Conservation (phyloP, 2,797 vertebrate genomes). For the Pagetopsis macropterus region DNA sequence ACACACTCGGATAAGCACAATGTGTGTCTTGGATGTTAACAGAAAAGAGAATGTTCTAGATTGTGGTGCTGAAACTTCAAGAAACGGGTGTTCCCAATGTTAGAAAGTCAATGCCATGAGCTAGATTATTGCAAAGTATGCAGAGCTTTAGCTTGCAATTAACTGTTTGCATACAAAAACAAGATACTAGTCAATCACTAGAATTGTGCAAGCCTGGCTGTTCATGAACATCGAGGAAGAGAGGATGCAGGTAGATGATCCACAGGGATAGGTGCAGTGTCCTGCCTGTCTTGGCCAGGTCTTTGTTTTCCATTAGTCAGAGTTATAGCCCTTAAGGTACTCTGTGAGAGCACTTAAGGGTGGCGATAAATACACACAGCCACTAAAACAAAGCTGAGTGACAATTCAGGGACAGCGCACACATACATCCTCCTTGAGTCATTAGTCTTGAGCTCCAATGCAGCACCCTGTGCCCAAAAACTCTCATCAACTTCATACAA, state of each 20-base stretch:
- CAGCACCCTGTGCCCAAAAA: conserved; percentile 7
- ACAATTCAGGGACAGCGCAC: conserved; percentile 76
- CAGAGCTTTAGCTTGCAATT: neutral
- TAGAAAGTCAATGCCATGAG: neutral
- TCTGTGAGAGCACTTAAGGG: conserved; percentile 76
- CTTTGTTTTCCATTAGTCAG: conserved; percentile 82
- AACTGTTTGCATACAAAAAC: neutral
- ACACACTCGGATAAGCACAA: neutral
- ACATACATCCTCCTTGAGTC: conserved; percentile 52
- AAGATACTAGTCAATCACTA: neutral
- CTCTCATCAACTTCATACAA: conserved; percentile 28
- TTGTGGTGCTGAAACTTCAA: neutral
- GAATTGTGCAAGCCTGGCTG: neutral
- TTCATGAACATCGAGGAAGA: conserved; percentile 4
- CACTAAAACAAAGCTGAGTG: conserved; percentile 78
- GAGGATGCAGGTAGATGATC: conserved; percentile 14
- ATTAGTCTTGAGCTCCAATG: conserved; percentile 13
- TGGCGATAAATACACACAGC: conserved; percentile 79
- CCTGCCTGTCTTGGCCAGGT: conserved; percentile 65
- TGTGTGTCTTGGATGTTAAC: conserved; percentile 2
- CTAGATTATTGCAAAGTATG: neutral
- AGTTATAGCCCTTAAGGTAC: conserved; percentile 74
- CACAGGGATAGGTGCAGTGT: conserved; percentile 53
- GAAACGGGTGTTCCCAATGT: neutral
- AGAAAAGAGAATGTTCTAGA: neutral